These are phyloP conservation scores for Lagocephalus sceleratus DNA, from an alignment of 2,797 vertebrate genomes.

Conservation along the genomic window DNA sequence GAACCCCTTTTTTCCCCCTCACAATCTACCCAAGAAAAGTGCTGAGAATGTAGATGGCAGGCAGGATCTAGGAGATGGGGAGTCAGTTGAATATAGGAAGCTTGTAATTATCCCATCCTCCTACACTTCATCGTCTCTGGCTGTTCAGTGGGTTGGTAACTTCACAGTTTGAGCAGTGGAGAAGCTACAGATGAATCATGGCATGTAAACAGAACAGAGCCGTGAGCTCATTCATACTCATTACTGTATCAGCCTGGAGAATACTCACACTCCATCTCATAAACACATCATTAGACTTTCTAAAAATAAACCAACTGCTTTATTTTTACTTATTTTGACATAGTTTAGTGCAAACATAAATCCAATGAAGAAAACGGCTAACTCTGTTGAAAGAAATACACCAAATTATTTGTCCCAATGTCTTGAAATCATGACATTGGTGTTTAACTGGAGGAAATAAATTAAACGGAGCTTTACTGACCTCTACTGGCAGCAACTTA, in stretches of 20 bases:
- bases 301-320: background rate
- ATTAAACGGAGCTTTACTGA: slow-evolving; percentile 16
- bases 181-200: slow-evolving; percentile 8
- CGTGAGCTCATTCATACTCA: background rate
- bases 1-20: slow-evolving; percentile 15
- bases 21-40: slow-evolving; percentile 9
- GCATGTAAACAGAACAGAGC: slow-evolving; percentile 18
- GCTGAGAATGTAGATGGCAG: slow-evolving; percentile 13
- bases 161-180: slow-evolving; percentile 37
- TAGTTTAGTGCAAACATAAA: background rate
- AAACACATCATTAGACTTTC: background rate
- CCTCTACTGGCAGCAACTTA: slow-evolving; percentile 32
- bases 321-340: background rate
- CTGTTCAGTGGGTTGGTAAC: slow-evolving; percentile 35
- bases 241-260: background rate
- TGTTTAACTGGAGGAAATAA: background rate
- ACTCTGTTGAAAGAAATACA: too few relatives aligned
- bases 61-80: slow-evolving; percentile 29
- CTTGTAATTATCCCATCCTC: slow-evolving; percentile 57
- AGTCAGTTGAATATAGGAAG: slow-evolving; percentile 35
- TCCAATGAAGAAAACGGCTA: background rate
- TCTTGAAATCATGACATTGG: background rate
- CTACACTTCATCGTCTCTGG: slow-evolving; percentile 40
- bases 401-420: too few relatives aligned
- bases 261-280: background rate